phyloP scores from a whole-genome alignment of 1,140 invertebrate genomes.

The Trichoplusia ni region DNA sequence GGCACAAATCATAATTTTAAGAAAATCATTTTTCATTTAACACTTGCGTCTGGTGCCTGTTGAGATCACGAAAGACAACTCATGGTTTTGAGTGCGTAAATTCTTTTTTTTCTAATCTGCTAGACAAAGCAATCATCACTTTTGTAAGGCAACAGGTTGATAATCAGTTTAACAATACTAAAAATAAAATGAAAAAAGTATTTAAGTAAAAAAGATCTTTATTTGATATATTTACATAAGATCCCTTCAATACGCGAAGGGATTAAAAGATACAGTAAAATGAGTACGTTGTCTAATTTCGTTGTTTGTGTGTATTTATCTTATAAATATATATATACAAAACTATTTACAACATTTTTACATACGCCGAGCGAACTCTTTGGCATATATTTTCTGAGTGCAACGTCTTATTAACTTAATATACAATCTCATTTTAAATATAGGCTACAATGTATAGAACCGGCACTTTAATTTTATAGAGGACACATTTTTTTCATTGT shows the following conservation, averaged over 20 bases:
- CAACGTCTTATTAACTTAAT: conserved; percentile 1
- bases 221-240: conserved; percentile 21
- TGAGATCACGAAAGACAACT: too few relatives aligned
- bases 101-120: too few relatives aligned
- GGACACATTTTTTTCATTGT: too few relatives aligned
- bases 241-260: conserved; percentile 20
- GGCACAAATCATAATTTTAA: too few relatives aligned
- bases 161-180: neutral
- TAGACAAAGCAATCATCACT: too few relatives aligned
- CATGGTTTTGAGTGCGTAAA: too few relatives aligned
- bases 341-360: conserved; percentile 38
- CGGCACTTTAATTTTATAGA: too few relatives aligned
- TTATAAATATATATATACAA: neutral
- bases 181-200: neutral
- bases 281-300: conserved; percentile 20
- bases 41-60: too few relatives aligned
- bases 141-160: neutral
- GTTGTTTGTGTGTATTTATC: conserved; percentile 7
- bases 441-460: too few relatives aligned
- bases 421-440: conserved; percentile 10
- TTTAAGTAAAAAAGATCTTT: conserved; percentile 19
- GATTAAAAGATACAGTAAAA: conserved; percentile 11
- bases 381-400: conserved; percentile 52
- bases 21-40: too few relatives aligned
- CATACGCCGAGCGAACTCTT: conserved; percentile 55